Evolutionary conservation across 2,888 invertebrate species (phyloP).

Genomic region (Drosophila rubida): DNA sequence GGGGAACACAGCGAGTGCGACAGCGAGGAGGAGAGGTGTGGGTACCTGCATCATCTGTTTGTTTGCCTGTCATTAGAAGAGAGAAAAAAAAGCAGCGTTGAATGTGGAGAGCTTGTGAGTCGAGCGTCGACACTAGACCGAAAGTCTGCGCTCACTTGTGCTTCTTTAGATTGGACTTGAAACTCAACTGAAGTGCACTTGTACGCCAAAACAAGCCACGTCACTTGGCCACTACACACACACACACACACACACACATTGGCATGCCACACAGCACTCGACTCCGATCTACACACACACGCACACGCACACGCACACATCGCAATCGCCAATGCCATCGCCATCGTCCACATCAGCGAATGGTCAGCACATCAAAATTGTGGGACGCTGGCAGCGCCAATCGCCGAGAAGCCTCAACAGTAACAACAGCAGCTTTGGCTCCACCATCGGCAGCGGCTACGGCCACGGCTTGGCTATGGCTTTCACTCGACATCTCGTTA

Average conservation of each 20-base stretch:
- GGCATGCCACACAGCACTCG: constrained; percentile 31
- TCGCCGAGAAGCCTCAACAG: constrained; percentile 50
- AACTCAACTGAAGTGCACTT: constrained; percentile 79
- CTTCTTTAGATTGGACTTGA: constrained; percentile 80
- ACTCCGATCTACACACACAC: constrained; percentile 40
- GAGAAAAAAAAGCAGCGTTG: constrained; percentile 63
- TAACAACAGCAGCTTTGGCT: constrained; percentile 49
- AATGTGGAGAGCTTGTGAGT: constrained; percentile 56
- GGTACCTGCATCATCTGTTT: constrained; percentile 70
- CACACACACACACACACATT: constrained; percentile 22
- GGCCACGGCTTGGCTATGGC: constrained; percentile 36
- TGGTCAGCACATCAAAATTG: constrained; percentile 62
- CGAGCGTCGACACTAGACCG: constrained; percentile 74
- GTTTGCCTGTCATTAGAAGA: constrained; percentile 77
- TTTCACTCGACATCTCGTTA: constrained; percentile 74
- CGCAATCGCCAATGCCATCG: constrained; percentile 34
- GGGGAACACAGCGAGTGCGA: background rate
- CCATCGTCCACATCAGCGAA: constrained; percentile 42
- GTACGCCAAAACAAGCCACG: constrained; percentile 79
- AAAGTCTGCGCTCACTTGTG: constrained; percentile 78
- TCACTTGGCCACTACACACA: constrained; percentile 73
- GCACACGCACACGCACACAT: constrained; percentile 23
- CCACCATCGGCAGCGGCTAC: constrained; percentile 28
- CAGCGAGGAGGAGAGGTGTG: constrained; percentile 12
- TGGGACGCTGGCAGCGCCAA: constrained; percentile 53